A percentile compares a stretch with the other conserved stretches of the same genome.
Evolutionary conservation across 2,888 invertebrate genomes (phyloP).

Genomic region (Morpho deidamia): DNA sequence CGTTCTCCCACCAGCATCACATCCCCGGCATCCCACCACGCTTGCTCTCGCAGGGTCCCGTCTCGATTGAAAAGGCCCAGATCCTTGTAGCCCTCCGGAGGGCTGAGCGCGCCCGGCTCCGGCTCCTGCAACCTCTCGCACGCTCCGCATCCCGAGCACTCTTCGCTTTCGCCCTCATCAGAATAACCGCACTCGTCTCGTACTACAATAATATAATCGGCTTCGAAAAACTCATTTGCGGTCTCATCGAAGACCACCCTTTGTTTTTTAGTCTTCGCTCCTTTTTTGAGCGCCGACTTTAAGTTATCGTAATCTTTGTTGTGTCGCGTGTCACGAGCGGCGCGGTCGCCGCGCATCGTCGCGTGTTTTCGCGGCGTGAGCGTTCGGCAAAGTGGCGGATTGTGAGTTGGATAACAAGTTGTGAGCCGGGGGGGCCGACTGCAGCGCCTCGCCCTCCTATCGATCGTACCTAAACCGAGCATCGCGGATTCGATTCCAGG

Average conservation of each 20-base stretch:
- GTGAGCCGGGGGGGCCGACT: conserved; percentile 38
- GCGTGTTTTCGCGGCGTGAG: conserved; percentile 56
- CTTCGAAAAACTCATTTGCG: conserved; percentile 93
- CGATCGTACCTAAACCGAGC: conserved; percentile 39
- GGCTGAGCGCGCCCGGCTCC: conserved; percentile 91
- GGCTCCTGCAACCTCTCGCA: conserved; percentile 82
- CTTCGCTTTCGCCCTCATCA: conserved; percentile 88
- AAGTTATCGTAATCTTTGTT: conserved; percentile 81
- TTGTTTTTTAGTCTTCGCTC: conserved; percentile 84
- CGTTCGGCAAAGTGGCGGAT: conserved; percentile 48
- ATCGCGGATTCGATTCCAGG: conserved; percentile 15
- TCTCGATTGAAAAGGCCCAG: conserved; percentile 82
- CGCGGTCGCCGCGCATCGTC: conserved; percentile 74
- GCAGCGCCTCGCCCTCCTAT: conserved; percentile 66
- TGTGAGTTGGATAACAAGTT: conserved; percentile 28
- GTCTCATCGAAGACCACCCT: conserved; percentile 93
- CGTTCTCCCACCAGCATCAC: conserved; percentile 76
- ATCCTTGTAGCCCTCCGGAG: conserved; percentile 95
- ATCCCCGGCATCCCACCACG: conserved; percentile 78
- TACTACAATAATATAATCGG: conserved; percentile 93
- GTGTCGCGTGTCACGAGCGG: conserved; percentile 73
- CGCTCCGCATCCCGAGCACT: conserved; percentile 79
- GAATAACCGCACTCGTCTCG: conserved; percentile 91
- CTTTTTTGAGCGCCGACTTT: conserved; percentile 87
- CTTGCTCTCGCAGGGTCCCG: conserved; percentile 76